Conservation (phyloP, 2,113 vertebrate species). For the Hassar affinis region DNA sequence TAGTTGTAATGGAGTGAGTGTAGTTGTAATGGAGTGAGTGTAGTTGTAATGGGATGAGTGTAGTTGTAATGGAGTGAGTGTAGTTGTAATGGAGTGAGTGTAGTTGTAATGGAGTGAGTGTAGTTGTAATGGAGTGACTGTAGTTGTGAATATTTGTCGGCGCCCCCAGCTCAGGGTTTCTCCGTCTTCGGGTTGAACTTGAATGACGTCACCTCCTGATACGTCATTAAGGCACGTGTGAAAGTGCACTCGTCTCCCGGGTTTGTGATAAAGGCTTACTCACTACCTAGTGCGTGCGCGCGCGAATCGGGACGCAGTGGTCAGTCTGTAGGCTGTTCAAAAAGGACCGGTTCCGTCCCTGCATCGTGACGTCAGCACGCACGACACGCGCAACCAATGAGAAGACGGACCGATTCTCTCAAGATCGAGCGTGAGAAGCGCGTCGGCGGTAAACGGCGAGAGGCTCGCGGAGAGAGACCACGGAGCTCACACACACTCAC, state of each 20-base stretch:
- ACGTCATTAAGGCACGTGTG: not conserved
- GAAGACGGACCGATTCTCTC: not conserved
- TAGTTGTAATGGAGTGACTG: too few species aligned
- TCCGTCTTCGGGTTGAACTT: too few species aligned
- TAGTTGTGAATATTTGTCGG: too few species aligned
- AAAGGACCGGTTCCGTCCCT: not conserved
- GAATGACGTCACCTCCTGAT: not conserved
- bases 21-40: too few species aligned
- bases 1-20: too few species aligned
- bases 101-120: too few species aligned
- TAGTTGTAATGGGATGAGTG: too few species aligned
- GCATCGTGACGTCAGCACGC: not conserved
- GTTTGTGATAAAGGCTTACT: not conserved
- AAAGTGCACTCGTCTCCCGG: not conserved
- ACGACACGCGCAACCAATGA: constrained; percentile 19
- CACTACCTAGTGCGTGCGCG: not conserved
- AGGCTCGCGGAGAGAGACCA: constrained; percentile 28
- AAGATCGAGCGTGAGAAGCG: constrained; percentile 8
- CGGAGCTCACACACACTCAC: constrained; percentile 48
- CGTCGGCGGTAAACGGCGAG: constrained; percentile 10
- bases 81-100: too few species aligned
- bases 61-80: too few species aligned
- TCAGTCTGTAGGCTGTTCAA: not conserved
- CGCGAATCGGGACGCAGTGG: not conserved
- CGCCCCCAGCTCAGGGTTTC: too few species aligned